Conservation (phyloP, 2,797 vertebrate species). For the Vultur gryphus region DNA sequence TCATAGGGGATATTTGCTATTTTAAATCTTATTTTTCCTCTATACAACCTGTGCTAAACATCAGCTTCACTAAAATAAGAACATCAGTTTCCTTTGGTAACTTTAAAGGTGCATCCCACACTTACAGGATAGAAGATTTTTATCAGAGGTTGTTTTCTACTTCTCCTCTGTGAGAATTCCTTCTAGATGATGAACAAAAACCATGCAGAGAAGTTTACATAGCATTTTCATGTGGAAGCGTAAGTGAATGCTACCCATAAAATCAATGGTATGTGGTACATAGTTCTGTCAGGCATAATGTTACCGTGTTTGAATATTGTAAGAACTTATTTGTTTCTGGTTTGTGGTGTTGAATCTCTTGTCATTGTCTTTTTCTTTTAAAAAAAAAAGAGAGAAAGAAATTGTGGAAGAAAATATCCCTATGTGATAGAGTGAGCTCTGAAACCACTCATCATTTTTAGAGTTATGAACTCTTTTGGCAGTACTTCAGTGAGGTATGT, state of each 20-base stretch:
- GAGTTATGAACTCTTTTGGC: background rate
- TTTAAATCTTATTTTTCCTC: background rate
- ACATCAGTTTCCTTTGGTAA: background rate
- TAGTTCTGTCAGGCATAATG: background rate
- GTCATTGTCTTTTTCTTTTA: background rate
- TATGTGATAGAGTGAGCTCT: background rate
- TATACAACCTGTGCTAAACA: background rate
- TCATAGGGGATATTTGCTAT: background rate
- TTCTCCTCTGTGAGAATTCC: background rate
- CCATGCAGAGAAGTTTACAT: background rate
- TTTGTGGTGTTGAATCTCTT: background rate
- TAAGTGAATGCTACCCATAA: background rate
- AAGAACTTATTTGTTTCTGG: background rate
- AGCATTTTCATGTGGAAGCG: background rate
- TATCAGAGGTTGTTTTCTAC: background rate
- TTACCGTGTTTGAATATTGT: background rate
- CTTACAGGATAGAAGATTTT: background rate
- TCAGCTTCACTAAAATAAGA: background rate
- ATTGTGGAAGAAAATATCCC: background rate
- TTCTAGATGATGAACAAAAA: background rate
- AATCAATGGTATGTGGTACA: background rate
- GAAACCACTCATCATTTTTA: background rate
- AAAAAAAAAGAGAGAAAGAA: background rate
- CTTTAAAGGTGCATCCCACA: background rate
- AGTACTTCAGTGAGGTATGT: background rate